Conservation (phyloP, 1,140 invertebrate species). For the Lordiphosa stackelbergi region DNA sequence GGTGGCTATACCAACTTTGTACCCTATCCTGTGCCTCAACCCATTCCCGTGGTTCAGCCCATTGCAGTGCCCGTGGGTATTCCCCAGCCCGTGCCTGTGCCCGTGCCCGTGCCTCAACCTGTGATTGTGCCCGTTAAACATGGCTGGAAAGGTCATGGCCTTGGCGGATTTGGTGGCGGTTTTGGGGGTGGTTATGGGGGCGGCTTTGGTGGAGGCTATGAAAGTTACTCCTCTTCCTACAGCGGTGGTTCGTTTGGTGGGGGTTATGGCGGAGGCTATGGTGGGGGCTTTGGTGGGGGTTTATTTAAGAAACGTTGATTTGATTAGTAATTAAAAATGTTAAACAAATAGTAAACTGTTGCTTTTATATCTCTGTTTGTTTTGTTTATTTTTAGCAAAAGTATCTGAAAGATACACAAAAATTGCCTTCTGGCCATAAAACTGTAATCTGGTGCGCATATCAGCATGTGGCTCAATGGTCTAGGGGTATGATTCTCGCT, state of each 20-base stretch:
- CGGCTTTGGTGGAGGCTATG: constrained; percentile 17
- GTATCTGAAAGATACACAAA: constrained; percentile 10
- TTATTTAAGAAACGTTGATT: constrained; percentile 6
- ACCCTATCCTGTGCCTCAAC: constrained; percentile 51
- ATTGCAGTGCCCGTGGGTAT: constrained; percentile 13
- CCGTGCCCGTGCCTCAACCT: constrained; percentile 18
- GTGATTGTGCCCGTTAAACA: constrained; percentile 11
- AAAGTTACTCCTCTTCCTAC: neutral
- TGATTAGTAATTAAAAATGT: too few relatives aligned
- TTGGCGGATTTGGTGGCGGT: constrained; percentile 21
- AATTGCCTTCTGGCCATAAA: constrained; percentile 6
- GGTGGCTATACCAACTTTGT: constrained; percentile 45
- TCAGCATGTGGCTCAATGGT: constrained; percentile 86
- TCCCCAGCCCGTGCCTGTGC: constrained; percentile 21
- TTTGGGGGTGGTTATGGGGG: constrained; percentile 23
- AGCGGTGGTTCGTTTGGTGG: constrained; percentile 14
- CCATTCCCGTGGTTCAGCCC: constrained; percentile 26
- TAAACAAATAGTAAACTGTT: too few relatives aligned
- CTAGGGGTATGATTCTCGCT: constrained; percentile 85
- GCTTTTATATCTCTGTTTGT: neutral
- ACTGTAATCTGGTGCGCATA: neutral
- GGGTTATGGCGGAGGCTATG: constrained; percentile 42
- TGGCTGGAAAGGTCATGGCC: constrained; percentile 17
- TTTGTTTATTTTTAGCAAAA: constrained; percentile 18
- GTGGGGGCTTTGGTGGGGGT: constrained; percentile 12